Evolutionary conservation across 2,797 vertebrate genomes (phyloP), one percentile per base, ranked within the genome.

Genomic region (Salmo trutta): DNA sequence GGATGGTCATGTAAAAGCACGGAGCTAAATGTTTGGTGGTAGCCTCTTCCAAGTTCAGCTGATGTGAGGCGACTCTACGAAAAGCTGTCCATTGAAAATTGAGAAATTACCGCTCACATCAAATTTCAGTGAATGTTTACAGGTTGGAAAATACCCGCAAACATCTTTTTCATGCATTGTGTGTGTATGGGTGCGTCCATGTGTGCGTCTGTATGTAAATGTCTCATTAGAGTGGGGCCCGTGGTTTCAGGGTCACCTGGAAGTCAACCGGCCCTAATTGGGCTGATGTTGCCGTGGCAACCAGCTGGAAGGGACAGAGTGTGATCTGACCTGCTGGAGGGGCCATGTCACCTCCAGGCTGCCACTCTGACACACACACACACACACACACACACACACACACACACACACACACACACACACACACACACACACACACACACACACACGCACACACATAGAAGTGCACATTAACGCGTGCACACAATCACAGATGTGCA

Each of bases 231-330:
- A 77, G 41, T 74, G 75, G 52, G 77, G 76, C 74, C 78, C 74
- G 51, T 75, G 54, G 73, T 81, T 75, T 80, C 62, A 15, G 76
- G 86, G 88, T 91, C 90, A 91, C 83, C 85, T 84, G 83, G 82
- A 92, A 88, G 84, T 88, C 88, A 90, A 78, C 83, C 3, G 17
- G 66, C 53, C 87, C 79, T 90, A 87, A 91, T 91, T 90, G 88
- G 83, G 79, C 81, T 51, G 72, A 78, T 76, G 87, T 91, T 85
- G 83, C 86, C 85, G 83, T 77, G 90, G 90, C 84, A 92, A 91
- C 85, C 6, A 47, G 66, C 82, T 76, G 72, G 53, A 85, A 82
- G 74, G 74, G 84, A 78, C 81, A 76, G 77, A 85, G 73, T 79
- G 75, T 80, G 74, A 80, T 77, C 81, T 76, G 83, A 87, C 84